These are phyloP conservation scores for Callionymus lyra DNA, from an alignment of 2,113 vertebrate genomes.

Conservation along the genomic window DNA sequence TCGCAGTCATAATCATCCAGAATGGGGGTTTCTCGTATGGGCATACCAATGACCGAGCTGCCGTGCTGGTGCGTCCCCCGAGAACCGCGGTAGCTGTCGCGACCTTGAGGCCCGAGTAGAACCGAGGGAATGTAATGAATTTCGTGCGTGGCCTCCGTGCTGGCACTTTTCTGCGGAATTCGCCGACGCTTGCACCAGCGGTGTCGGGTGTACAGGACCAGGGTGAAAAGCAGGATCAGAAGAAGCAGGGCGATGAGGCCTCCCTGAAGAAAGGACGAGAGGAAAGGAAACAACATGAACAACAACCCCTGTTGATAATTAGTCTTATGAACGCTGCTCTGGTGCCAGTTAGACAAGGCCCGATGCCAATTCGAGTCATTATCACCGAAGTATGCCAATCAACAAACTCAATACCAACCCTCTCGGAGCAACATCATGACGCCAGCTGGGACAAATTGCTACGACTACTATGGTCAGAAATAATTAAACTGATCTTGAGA, in stretches of 20 bases:
- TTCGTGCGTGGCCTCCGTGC: constrained; percentile 94
- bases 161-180: constrained; percentile 92
- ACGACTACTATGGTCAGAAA: neutral
- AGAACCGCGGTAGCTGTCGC: constrained; percentile 79
- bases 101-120: constrained; percentile 84
- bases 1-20: constrained; percentile 91
- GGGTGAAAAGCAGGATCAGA: constrained; percentile 87
- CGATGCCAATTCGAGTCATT: constrained; percentile 23
- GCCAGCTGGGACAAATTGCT: no score
- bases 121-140: constrained; percentile 98
- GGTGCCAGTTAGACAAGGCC: constrained; percentile 12
- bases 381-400: constrained; percentile 21
- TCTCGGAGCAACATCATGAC: constrained; percentile 6
- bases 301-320: neutral
- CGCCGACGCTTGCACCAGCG: constrained; percentile 89
- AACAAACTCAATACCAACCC: constrained; percentile 12
- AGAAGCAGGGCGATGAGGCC: constrained; percentile 89
- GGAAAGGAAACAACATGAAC: neutral
- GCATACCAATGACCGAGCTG: constrained; percentile 86
- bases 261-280: constrained; percentile 65
- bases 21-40: constrained; percentile 94
- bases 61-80: constrained; percentile 78
- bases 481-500: neutral
- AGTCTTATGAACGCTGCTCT: constrained; percentile 1
- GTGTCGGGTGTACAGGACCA: constrained; percentile 86